Percentiles rank a stretch among this genome's conserved stretches.
These are phyloP conservation scores for Rallus limicola DNA, from an alignment of 2,113 vertebrate genomes.

Conservation along the genomic window DNA sequence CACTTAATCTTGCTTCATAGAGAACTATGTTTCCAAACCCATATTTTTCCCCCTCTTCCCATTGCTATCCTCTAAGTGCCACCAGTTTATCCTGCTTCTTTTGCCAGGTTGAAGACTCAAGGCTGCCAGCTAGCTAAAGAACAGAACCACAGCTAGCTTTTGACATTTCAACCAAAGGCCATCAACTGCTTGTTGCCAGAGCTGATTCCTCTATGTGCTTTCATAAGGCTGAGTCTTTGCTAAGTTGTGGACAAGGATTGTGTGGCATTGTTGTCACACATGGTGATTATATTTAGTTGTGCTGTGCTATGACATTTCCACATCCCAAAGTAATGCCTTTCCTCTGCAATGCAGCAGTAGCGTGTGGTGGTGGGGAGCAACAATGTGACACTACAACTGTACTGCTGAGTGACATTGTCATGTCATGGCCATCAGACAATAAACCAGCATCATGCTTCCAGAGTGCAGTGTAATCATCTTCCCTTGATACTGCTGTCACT, in stretches of 20 bases:
- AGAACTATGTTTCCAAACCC: background rate
- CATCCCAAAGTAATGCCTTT: background rate
- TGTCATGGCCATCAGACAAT: background rate
- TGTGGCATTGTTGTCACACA: background rate
- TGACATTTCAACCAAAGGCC: background rate
- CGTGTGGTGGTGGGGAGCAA: background rate
- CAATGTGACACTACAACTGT: background rate
- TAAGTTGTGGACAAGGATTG: accelerated
- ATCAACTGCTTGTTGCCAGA: background rate
- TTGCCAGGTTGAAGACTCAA: background rate
- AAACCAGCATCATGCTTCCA: background rate
- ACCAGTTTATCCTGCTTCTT: background rate
- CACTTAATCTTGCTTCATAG: background rate
- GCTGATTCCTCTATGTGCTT: background rate
- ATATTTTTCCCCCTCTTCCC: background rate
- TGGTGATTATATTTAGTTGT: background rate
- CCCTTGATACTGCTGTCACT: background rate
- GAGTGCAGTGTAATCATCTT: background rate
- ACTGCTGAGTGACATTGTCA: background rate
- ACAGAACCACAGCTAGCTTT: background rate
- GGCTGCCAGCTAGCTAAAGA: background rate
- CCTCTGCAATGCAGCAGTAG: background rate
- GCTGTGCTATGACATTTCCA: background rate
- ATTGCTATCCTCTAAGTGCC: background rate
- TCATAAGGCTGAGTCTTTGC: background rate